phyloP scores from a whole-genome alignment of 2,113 vertebrate genomes.

The Corythoichthys intestinalis region DNA sequence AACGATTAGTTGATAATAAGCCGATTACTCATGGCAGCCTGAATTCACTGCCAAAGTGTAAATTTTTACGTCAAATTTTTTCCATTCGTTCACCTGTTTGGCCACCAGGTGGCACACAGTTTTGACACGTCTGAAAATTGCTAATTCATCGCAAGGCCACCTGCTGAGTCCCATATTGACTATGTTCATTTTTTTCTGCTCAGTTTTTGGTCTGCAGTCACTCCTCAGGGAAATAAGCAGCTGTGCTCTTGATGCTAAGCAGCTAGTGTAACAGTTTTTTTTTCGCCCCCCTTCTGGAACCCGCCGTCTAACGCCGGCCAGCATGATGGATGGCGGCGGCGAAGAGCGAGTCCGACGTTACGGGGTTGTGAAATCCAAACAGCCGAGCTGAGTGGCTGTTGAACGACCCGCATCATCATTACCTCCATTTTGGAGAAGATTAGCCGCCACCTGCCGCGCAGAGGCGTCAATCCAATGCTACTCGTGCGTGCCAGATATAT shows the following conservation, averaged over 20 bases:
- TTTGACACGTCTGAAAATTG: neutral
- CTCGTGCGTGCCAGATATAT: neutral
- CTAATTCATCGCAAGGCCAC: neutral
- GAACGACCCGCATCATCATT: constrained; percentile 1
- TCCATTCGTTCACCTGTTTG: neutral
- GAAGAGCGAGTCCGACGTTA: constrained; percentile 1
- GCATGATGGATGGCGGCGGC: constrained; percentile 1
- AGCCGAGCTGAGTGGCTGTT: neutral
- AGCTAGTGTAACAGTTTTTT: neutral
- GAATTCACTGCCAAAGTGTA: too few relatives aligned
- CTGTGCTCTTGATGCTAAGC: constrained; percentile 7
- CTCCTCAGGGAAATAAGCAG: constrained; percentile 5
- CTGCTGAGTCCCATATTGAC: neutral
- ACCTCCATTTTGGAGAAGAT: constrained; percentile 2
- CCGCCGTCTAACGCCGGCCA: neutral
- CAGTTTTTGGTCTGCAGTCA: constrained; percentile 10
- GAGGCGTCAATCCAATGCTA: neutral
- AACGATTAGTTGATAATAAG: too few relatives aligned
- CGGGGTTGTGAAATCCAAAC: constrained; percentile 7
- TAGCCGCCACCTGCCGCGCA: neutral
- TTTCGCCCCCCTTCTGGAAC: neutral
- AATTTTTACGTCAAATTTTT: neutral
- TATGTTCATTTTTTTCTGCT: neutral
- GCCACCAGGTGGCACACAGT: neutral
- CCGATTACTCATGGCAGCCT: too few relatives aligned